Evolutionary conservation across 1,140 invertebrate genomes (phyloP).

Genomic region (Atta texana): DNA sequence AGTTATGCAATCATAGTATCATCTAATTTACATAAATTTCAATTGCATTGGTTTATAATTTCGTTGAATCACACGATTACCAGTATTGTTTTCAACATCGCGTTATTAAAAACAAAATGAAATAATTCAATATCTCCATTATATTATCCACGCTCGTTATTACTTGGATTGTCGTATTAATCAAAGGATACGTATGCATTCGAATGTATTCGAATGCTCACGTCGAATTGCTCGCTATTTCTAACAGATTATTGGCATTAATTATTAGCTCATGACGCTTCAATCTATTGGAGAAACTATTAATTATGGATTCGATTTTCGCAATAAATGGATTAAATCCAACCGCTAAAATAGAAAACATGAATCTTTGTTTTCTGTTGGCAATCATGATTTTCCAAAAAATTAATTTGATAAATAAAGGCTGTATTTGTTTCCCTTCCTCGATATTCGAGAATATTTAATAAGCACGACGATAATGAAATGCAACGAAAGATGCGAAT

Average conservation of each 20-base stretch:
- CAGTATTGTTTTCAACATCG: constrained; percentile 7
- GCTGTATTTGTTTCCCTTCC: background rate
- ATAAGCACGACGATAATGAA: background rate
- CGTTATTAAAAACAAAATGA: constrained; percentile 18
- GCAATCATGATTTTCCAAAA: background rate
- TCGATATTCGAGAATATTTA: background rate
- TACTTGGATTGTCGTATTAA: constrained; percentile 43
- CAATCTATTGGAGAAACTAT: constrained; percentile 46
- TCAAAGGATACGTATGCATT: constrained; percentile 54
- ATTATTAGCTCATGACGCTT: constrained; percentile 65
- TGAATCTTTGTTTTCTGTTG: background rate
- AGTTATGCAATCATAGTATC: constrained; percentile 7
- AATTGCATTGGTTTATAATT: constrained; percentile 1
- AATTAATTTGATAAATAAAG: constrained; percentile 5
- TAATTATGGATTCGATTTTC: constrained; percentile 61
- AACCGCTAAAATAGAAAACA: background rate
- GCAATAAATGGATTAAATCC: background rate
- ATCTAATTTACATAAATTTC: constrained; percentile 30
- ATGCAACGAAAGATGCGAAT: background rate
- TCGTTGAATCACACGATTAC: background rate
- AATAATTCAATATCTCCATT: background rate
- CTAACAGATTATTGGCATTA: constrained; percentile 55
- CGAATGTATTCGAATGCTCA: background rate
- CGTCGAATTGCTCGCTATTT: constrained; percentile 17
- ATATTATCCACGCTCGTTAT: constrained; percentile 20